Evolutionary conservation across 2,888 invertebrate species (phyloP), one percentile per base, ranked within the genome.

Genomic region (Spialia ferax): DNA sequence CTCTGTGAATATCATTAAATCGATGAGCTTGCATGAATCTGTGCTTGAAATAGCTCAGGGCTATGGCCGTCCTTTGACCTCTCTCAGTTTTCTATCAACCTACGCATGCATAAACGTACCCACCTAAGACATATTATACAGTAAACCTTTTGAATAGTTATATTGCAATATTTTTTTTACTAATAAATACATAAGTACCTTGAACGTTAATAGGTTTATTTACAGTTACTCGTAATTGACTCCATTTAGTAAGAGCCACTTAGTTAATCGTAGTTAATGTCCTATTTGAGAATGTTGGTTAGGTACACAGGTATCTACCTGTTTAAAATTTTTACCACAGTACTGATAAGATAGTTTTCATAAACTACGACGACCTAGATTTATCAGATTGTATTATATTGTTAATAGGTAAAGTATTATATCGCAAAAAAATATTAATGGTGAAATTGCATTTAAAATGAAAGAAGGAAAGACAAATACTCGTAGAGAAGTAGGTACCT

Each of bases 21-120:
- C 65, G 42, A 66, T 66, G 59, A 42, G 59, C 65, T 65, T 52
- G 65, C 65, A 60, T 50, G 57, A 59, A 60, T 59, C 60, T 35
- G 38, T 60, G 59, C 65, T 54, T 35, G 42, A 66, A 66, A 66
- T 66, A 66, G 65, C 60, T 75, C 77, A 80, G 88, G 85, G 83
- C 87, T 89, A 85, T 75, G 89, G 74, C 88, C 89, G 89, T 84
- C 90, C 89, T 91, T 89, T 86, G 65, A 66, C 65, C 65, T 82
- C 78, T 77, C 76, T 75, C 77, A 76, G 77, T 76, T 76, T 77
- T 76, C 74, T 77, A 59, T 20, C 29, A 20, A 48, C 23, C 54
- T 54, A 54, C 52, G 59, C 65, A 59, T 66, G 52, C 38, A 23
- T 60, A 48, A 35, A 65, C 50, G 22, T 55, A 63, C 2, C 1